Evolutionary conservation across 2,113 vertebrate species (phyloP), one percentile per base, ranked within the genome.

Genomic region (Mobula birostris): DNA sequence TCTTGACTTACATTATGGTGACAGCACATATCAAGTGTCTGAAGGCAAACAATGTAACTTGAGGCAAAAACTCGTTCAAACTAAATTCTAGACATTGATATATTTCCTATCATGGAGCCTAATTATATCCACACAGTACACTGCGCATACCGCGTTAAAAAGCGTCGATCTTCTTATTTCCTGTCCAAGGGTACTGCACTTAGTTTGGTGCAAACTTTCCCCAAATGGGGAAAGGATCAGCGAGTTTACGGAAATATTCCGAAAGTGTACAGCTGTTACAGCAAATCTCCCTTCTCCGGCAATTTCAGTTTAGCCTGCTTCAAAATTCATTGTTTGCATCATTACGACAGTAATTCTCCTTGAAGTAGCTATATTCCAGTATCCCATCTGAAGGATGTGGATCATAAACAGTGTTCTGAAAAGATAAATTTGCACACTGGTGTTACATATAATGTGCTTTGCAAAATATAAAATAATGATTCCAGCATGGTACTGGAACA

Each of bases 1-100:
- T 32, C 85, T 90, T 90, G 85, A 90, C 63, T 90, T 74, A 74
- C 91, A 76, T 74, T 70, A 76, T 56, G 27, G 70, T 93, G 91
- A 27, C 91, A 76, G 8, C 32, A 93, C 40, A 74, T 93, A 56
- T 14, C 63, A 92, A 92, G 66, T 76, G 70, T 76, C 70, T 74
- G 36, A 74, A 93, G 40, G 91, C 70, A 21, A 48, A 29, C 91
- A 76, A 21, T 72, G 66, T 21, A 72, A 72, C 29, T 5, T 91
- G 82, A 48, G 24, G 91, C 70, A 27, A 19, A 40, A 76, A 74
- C 24, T 40, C 68, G 70, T 72, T 66, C 32, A 40, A 72, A 40
- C 70, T 72, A 7, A 72, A 40, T 40, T 36, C 29, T 14, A 91
- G 68, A 70, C 87, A 70, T 72, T 24, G 19, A n/a, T n/a, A 61